Evolutionary conservation across 2,113 vertebrate genomes (phyloP).

Genomic region (Castor canadensis): DNA sequence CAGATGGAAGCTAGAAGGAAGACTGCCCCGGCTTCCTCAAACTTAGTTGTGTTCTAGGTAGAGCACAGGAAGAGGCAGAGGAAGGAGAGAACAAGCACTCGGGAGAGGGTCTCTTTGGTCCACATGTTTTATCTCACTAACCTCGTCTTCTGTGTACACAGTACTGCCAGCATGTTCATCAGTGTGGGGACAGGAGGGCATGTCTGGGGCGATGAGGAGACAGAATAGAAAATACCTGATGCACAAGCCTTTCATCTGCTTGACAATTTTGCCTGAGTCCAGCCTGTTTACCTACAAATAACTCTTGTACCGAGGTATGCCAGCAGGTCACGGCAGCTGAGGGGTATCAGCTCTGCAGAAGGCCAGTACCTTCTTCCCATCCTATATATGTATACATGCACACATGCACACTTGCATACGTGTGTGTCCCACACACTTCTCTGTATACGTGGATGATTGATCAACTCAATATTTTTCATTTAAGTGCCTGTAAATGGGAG

Average conservation of each 20-base stretch:
- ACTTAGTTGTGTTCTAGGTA: neutral
- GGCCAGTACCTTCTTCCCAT: too few relatives aligned
- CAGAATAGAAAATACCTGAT: neutral
- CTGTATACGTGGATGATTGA: neutral
- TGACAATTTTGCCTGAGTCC: neutral
- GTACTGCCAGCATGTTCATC: neutral
- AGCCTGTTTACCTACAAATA: neutral
- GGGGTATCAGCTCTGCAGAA: neutral
- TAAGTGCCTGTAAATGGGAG: neutral
- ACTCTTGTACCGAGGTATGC: neutral
- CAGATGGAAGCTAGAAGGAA: neutral
- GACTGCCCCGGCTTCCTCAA: neutral
- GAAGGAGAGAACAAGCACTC: neutral
- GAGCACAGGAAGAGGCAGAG: neutral
- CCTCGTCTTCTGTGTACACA: neutral
- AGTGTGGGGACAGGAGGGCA: neutral
- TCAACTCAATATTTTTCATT: neutral
- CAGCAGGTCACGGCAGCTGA: neutral
- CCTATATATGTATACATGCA: accelerated
- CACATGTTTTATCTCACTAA: neutral
- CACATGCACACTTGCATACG: accelerated
- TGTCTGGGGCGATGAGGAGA: neutral
- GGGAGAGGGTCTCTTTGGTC: neutral
- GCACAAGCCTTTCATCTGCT: neutral
- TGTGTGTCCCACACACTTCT: neutral